These are phyloP conservation scores for Oncopeltus fasciatus DNA, from an alignment of 1,140 invertebrate species.

Conservation along the genomic window DNA sequence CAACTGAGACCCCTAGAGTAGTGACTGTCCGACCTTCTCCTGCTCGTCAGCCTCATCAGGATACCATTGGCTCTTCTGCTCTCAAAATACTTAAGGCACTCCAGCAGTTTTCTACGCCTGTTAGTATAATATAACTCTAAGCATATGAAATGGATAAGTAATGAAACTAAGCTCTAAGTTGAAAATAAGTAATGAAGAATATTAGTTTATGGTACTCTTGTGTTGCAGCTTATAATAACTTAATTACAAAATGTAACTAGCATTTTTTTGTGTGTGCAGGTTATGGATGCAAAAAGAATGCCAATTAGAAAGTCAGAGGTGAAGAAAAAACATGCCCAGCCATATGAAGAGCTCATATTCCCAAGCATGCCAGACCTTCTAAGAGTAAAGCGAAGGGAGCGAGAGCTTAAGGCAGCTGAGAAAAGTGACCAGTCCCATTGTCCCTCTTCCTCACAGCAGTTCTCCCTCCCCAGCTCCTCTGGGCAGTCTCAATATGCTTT, in stretches of 20 bases:
- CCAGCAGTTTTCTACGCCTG: conserved; percentile 55
- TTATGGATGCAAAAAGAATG: conserved; percentile 8
- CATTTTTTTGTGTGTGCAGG: background rate
- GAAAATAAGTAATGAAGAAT: too few relatives aligned
- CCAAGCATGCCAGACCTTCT: conserved; percentile 14
- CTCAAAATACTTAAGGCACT: conserved; percentile 52
- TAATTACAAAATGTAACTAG: too few relatives aligned
- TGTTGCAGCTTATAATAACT: too few relatives aligned
- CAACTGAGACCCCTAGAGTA: background rate
- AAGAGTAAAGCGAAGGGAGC: conserved; percentile 12
- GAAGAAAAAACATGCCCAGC: conserved; percentile 5
- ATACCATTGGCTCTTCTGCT: conserved; percentile 39
- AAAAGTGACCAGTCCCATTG: background rate
- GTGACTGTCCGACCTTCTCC: background rate
- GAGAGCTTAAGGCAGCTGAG: background rate
- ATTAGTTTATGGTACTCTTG: too few relatives aligned
- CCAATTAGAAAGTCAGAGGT: background rate
- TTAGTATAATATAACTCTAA: conserved; percentile 33
- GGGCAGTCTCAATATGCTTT: background rate
- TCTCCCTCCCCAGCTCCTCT: background rate
- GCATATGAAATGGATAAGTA: background rate
- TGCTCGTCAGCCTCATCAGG: background rate
- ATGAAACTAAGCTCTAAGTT: too few relatives aligned
- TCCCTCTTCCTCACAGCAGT: background rate
- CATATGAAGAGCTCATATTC: conserved; percentile 16